A percentile compares a stretch with the other conserved stretches of the same genome.
These are phyloP conservation scores for Hemicordylus capensis DNA, from an alignment of 2,113 vertebrate genomes.

Conservation along the genomic window DNA sequence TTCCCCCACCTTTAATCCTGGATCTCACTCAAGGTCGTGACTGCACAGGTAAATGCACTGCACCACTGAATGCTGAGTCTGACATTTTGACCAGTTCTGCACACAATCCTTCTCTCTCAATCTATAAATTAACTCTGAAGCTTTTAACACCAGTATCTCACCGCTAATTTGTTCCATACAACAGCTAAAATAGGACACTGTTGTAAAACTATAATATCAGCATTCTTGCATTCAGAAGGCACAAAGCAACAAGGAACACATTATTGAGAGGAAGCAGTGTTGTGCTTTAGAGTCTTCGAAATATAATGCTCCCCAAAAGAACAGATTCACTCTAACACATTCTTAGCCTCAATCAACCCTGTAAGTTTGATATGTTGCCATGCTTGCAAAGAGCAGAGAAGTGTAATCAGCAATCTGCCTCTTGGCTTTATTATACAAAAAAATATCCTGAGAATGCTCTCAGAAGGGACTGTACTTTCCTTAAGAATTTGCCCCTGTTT, in stretches of 20 bases:
- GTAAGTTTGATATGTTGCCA: neutral
- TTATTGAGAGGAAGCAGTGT: neutral
- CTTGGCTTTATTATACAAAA: neutral
- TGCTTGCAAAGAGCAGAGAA: neutral
- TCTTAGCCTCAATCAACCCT: neutral
- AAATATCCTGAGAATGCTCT: neutral
- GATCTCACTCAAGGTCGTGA: neutral
- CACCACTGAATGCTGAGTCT: constrained; percentile 1
- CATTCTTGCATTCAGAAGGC: constrained; percentile 25
- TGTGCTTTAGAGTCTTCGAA: neutral
- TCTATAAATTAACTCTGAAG: constrained; percentile 11
- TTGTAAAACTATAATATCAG: constrained; percentile 7
- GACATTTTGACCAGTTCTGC: constrained; percentile 3
- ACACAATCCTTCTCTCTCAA: neutral
- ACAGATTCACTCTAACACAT: neutral
- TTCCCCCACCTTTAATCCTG: constrained; percentile 6
- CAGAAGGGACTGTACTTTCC: neutral
- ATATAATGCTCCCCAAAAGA: neutral
- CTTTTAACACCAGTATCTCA: constrained; percentile 21
- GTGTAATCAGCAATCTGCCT: neutral
- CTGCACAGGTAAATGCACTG: constrained; percentile 15
- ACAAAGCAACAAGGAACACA: constrained; percentile 15
- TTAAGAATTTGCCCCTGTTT: neutral
- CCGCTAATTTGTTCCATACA: constrained; percentile 33
- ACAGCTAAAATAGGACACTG: neutral